A percentile compares a stretch with the other conserved stretches of the same genome.
phyloP scores from a whole-genome alignment of 2,113 vertebrate genomes.

The Aptenodytes forsteri region DNA sequence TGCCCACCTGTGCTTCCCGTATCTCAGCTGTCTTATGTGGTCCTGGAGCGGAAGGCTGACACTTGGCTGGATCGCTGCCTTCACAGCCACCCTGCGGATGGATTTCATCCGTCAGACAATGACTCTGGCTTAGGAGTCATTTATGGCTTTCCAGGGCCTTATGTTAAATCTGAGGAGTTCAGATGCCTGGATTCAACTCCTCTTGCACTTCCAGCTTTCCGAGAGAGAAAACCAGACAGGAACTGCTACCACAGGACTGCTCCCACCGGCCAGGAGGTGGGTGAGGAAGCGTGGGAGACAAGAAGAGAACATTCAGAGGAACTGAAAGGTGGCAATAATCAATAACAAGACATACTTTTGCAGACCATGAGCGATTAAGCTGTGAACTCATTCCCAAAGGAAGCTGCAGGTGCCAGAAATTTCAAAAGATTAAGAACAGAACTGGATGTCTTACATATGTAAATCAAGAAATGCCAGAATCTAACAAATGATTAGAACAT shows the following conservation, averaged over 20 bases:
- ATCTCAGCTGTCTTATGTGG: not conserved
- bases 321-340: not conserved
- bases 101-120: not conserved
- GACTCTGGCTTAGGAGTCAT: fast-evolving
- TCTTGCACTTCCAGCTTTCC: not conserved
- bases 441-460: not conserved
- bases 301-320: not conserved
- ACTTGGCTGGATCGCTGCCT: not conserved
- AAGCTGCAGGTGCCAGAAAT: not conserved
- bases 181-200: not conserved
- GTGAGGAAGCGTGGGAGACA: not conserved
- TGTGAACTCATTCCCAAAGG: not conserved
- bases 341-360: not conserved
- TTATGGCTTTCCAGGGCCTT: not conserved
- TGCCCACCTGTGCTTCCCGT: fast-evolving
- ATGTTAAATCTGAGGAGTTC: not conserved
- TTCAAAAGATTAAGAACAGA: not conserved
- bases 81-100: not conserved
- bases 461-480: not conserved
- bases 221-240: not conserved
- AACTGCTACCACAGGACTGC: not conserved
- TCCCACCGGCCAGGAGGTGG: not conserved
- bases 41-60: not conserved
- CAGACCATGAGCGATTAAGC: not conserved
- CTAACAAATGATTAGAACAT: not conserved